Base-by-base conservation (phyloP, 2,888 invertebrate genomes). In the Drosophila dives region DNA sequence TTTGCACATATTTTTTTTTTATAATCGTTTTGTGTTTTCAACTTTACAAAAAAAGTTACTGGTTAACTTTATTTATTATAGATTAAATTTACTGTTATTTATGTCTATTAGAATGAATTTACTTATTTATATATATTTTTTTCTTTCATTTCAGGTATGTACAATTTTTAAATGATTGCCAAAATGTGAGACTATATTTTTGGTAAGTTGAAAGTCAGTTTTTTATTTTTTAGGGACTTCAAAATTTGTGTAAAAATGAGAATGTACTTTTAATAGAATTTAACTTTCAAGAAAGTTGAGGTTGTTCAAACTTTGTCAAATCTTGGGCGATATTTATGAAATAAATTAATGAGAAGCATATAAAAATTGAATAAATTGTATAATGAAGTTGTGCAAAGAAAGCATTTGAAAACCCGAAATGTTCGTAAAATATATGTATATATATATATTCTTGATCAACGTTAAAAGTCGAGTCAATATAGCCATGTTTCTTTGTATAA, bases 81-180 rank as follows among this genome's bases (percentile, higher is more conserved):
- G 7, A 45, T 8, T 7, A 6, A 7, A 45, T 20, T 20, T 15
- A 20, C 12, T 3, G 5, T 5, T 20, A 0, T 7, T 12, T 12
- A 12, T 12, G 53, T 61, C 8, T 67, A 15, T 50, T 4, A 10
- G 8, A 32, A 15, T 7, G 12, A 26, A 15, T 49, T 53, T 20
- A 32, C 48, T 65, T 23, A 69, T 45, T 17, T 17, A 64, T 23
- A 1, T 34, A 15, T 15, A 40, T 61, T 38, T 50, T 23, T 61
- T 38, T 83, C 53, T 70, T 34, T 86, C 53, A 11, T 81, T 86
- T 10, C 87, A 89, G 81, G 84, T 89, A 83, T 75, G 89, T 85
- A 64, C 63, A 36, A 50, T 45, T 32, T 71, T 51, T 20, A 12
- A 40, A 26, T 56, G 3, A 10, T n/a, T 15, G 6, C 1, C 4